Conservation (phyloP, 1,140 invertebrate genomes). For the Homarus americanus region DNA sequence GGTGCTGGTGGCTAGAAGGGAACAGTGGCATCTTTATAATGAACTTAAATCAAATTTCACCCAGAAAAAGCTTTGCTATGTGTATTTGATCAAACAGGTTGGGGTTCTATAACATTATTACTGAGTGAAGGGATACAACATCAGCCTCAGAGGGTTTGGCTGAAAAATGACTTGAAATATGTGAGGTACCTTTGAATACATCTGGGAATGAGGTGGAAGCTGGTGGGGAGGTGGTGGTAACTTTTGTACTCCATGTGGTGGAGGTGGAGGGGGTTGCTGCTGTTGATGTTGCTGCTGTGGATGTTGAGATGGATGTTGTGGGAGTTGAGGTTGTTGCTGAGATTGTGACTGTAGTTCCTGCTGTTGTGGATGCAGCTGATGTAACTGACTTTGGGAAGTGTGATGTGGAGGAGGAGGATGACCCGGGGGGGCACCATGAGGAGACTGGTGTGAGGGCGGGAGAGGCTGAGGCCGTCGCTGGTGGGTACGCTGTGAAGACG, state of each 20-base stretch:
- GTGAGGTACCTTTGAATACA: constrained; percentile 50
- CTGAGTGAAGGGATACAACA: too few species aligned
- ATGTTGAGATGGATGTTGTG: constrained; percentile 61
- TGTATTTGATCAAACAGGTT: too few species aligned
- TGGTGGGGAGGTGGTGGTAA: constrained; percentile 29
- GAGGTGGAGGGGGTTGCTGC: constrained; percentile 75
- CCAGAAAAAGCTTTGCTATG: too few species aligned
- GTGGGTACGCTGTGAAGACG: constrained; percentile 72
- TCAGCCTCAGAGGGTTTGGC: neutral
- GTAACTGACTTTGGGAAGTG: constrained; percentile 58
- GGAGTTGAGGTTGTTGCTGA: neutral
- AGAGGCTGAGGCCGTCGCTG: constrained; percentile 59
- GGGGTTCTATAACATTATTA: too few species aligned
- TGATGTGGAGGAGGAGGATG: constrained; percentile 63
- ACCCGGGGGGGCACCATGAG: constrained; percentile 54
- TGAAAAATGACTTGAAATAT: neutral
- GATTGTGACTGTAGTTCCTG: constrained; percentile 57
- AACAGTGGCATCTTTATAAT: too few species aligned
- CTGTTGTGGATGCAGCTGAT: constrained; percentile 74
- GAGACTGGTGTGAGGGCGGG: constrained; percentile 62
- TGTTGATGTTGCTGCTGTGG: constrained; percentile 76
- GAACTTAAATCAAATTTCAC: too few species aligned
- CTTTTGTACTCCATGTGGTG: constrained; percentile 54
- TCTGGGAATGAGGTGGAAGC: constrained; percentile 45
- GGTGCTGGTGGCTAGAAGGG: constrained; percentile 42